phyloP scores from a whole-genome alignment of 2,797 vertebrate species.

The Gymnothorax javanicus region DNA sequence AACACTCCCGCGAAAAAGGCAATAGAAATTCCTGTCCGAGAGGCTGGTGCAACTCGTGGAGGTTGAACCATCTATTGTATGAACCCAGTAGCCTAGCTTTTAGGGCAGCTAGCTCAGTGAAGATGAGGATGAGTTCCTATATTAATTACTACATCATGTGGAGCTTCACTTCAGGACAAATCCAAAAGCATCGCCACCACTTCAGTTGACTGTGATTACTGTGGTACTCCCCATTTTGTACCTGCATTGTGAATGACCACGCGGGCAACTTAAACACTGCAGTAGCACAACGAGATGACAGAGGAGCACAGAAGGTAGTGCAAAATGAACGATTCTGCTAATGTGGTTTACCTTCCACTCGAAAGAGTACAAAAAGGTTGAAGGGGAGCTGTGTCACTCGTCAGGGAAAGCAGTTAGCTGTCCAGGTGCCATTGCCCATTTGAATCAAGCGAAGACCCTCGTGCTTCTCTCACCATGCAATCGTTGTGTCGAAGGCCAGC shows the following conservation, averaged over 20 bases:
- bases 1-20: background rate
- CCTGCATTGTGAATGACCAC: background rate
- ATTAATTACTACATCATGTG: background rate
- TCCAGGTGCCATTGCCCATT: background rate
- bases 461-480: background rate
- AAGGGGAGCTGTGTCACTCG: background rate
- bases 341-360: background rate
- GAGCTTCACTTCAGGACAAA: background rate
- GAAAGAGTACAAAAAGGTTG: background rate
- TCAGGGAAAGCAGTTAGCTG: background rate
- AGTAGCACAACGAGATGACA: background rate
- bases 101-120: background rate
- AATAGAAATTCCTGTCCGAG: background rate
- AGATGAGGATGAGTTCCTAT: background rate
- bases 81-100: background rate
- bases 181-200: background rate
- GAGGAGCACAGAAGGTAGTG: background rate
- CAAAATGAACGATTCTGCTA: background rate
- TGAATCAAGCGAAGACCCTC: background rate
- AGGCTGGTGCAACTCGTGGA: background rate
- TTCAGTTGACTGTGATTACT: background rate
- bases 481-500: background rate
- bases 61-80: background rate
- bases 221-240: background rate
- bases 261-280: background rate